Percentiles rank a stretch among this genome's conserved stretches.
Conservation (phyloP, 2,797 vertebrate genomes). For the Kryptolebias ocellatus region DNA sequence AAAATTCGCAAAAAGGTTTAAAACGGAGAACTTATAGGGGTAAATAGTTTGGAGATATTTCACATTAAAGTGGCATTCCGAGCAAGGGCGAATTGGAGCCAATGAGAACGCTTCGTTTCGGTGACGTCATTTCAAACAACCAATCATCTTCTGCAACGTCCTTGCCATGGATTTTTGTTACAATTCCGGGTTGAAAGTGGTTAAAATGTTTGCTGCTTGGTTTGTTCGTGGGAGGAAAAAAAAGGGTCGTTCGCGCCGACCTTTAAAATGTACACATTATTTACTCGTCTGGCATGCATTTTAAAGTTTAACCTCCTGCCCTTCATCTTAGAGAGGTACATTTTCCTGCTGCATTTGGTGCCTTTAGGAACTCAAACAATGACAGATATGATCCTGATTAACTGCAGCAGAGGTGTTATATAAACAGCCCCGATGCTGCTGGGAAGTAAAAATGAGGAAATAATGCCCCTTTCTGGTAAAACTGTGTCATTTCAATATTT, state of each 20-base stretch:
- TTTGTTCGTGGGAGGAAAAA: no score
- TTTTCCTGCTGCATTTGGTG: no score
- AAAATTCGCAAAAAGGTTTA: not conserved
- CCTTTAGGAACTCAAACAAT: not conserved
- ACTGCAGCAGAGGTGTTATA: slow-evolving; percentile 12
- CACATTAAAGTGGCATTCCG: slow-evolving; percentile 15
- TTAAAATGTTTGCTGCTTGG: no score
- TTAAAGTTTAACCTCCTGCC: not conserved
- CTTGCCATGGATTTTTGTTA: fast-evolving
- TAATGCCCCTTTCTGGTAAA: slow-evolving; percentile 39
- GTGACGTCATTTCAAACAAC: slow-evolving; percentile 24
- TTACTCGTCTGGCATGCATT: not conserved
- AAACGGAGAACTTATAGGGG: slow-evolving; percentile 11
- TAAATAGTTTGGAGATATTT: slow-evolving; percentile 30
- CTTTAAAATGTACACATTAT: not conserved
- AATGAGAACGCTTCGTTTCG: slow-evolving; percentile 43
- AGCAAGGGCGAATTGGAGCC: slow-evolving; percentile 47
- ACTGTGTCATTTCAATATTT: slow-evolving; percentile 4
- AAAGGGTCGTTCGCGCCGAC: fast-evolving
- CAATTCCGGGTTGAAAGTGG: slow-evolving; percentile 30
- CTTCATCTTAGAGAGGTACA: not conserved
- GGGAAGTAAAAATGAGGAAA: not conserved
- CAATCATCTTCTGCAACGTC: slow-evolving; percentile 63
- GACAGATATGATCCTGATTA: not conserved
- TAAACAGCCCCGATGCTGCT: slow-evolving; percentile 1